A percentile compares a stretch with the other conserved stretches of the same genome.
Conservation (phyloP, 2,888 invertebrate genomes). For the Schrankia costaestrigalis region DNA sequence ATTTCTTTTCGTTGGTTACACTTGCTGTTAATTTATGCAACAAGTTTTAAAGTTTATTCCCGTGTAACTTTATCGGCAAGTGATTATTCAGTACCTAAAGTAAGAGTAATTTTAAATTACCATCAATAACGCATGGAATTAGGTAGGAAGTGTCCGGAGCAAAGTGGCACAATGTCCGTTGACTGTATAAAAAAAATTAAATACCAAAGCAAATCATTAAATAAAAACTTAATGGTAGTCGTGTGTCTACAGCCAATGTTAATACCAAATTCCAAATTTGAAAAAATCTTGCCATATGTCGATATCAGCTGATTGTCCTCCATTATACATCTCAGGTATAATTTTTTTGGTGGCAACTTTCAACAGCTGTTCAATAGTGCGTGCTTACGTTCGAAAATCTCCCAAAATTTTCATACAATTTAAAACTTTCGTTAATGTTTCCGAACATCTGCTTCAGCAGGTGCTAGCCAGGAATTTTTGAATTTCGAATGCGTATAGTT, state of each 20-base stretch:
- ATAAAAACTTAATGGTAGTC: conserved; percentile 15
- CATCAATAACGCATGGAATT: too few relatives aligned
- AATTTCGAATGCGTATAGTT: conserved; percentile 37
- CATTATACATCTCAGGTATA: conserved; percentile 55
- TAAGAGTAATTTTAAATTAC: too few relatives aligned
- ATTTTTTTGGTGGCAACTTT: conserved; percentile 33
- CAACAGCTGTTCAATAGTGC: conserved; percentile 62
- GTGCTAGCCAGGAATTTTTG: conserved; percentile 57
- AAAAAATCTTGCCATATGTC: conserved; percentile 36
- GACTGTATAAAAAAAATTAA: not conserved
- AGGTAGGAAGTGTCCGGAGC: too few relatives aligned
- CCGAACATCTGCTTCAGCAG: conserved; percentile 69
- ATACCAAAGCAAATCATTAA: conserved; percentile 15
- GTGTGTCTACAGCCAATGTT: conserved; percentile 14
- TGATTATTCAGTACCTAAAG: too few relatives aligned
- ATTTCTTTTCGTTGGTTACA: too few relatives aligned
- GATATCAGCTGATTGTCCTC: conserved; percentile 57
- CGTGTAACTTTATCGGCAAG: too few relatives aligned
- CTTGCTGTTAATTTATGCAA: too few relatives aligned
- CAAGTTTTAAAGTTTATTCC: too few relatives aligned
- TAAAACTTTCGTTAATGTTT: conserved; percentile 46
- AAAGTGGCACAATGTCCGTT: too few relatives aligned
- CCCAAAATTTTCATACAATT: conserved; percentile 54
- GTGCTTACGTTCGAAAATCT: conserved; percentile 58
- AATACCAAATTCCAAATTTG: conserved; percentile 13